Evolutionary conservation across 2,888 invertebrate genomes (phyloP), one percentile per base, ranked within the genome.

Genomic region (Toxonevra muliebris): DNA sequence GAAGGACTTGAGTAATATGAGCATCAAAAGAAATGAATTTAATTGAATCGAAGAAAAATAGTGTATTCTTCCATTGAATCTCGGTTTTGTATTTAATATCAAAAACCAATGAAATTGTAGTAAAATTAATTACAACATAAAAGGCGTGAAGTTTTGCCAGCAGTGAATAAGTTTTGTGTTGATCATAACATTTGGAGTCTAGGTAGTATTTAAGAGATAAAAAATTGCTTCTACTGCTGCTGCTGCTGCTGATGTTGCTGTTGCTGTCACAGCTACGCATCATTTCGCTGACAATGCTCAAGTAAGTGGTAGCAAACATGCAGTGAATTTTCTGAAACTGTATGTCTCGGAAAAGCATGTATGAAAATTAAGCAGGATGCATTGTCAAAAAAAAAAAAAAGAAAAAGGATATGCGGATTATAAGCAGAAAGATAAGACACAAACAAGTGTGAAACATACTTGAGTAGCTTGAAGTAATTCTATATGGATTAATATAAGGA

Each of bases 111-210:
- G 83, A 77, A 81, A 81, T 80, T 74, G 71, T 75, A 82, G 82
- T 78, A 81, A 82, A 78, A 82, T 81, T 80, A 82, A 82, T 82
- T 79, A 69, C 72, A 63, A 62, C 69, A 68, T 74, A 67, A 74
- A 61, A 74, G 12, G 74, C 74, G 71, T 74, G 64, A 75, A 74
- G 66, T 66, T 13, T 52, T 65, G 3, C 42, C 19, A 41, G 41
- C 43, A n/a, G 42, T 50, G 13, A 30, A 17, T 60, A 19, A 13
- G 45, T 50, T 19, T 40, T 52, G 15, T 42, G 19, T 17, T 43
- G 61, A 53, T 65, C 52, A 58, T 30, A 30, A 30, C 30, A 30
- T 7, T 30, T 30, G 30, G 7, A 30, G 30, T 4, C 3, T 30
- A 30, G 3, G 42, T 12, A 52, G 20, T 48, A 48, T 57, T 58